phyloP scores from a whole-genome alignment of 2,113 vertebrate species.

The Oplegnathus fasciatus region DNA sequence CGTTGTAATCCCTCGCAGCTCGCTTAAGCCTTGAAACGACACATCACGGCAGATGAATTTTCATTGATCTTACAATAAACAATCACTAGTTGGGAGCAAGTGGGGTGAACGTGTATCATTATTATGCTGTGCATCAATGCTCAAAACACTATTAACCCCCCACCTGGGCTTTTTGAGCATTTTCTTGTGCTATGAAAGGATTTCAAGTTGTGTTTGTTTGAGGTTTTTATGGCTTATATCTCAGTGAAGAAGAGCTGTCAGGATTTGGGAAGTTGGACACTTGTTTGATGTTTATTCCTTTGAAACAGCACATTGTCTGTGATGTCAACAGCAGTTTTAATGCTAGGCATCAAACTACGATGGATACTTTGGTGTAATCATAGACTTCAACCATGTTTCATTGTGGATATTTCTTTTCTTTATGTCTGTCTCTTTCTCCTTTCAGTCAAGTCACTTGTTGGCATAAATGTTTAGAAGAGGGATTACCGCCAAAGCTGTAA shows the following conservation, averaged over 20 bases:
- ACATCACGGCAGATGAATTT: conserved; percentile 35
- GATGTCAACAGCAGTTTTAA: not conserved
- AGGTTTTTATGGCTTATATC: not conserved
- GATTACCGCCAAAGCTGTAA: conserved; percentile 13
- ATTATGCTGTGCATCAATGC: not conserved
- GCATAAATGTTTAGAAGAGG: not conserved
- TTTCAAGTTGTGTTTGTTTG: not conserved
- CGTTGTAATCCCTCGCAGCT: conserved; percentile 32
- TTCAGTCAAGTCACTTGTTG: not conserved
- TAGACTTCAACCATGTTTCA: not conserved
- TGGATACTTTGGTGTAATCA: not conserved
- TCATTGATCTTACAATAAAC: conserved; percentile 49
- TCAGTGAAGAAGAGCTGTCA: conserved; percentile 7
- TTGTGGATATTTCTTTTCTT: not conserved
- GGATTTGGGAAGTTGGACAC: conserved; percentile 28
- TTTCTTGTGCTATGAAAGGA: not conserved
- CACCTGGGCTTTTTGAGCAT: not conserved
- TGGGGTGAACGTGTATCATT: conserved; percentile 8
- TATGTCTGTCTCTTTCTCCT: not conserved
- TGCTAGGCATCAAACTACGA: not conserved
- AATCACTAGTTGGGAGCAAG: conserved; percentile 19
- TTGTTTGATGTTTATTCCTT: conserved; percentile 9
- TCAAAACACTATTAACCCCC: conserved; percentile 2
- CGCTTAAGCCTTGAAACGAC: conserved; percentile 26
- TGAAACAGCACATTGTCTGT: conserved; percentile 6